Evolutionary conservation across 92 coral and sea anemone genomes (phyloP), one percentile per base, ranked within the genome.

Genomic region (Galaxea fascicularis): DNA sequence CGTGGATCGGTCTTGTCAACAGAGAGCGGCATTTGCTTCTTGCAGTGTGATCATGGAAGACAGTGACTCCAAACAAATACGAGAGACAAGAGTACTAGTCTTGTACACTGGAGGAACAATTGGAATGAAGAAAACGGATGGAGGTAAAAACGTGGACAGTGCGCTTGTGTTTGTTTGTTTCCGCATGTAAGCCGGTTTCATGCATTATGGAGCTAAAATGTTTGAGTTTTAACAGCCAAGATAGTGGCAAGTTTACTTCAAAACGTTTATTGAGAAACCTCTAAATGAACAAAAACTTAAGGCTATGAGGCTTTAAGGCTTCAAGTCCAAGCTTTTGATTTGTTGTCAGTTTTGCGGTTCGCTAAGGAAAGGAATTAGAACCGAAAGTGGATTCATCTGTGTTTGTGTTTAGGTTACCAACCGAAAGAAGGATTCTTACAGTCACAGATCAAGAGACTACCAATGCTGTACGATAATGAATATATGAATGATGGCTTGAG

Each of bases 101-200:
- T 84, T 96, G n/a, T 94, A 96, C 67, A 95, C 98, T 20, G 98
- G 98, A 20, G 98, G 98, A n/a, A 96, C 98, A 45, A 91, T 96
- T 41, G 98, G 98, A 39, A 96, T 96, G 98, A 89, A 94, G 62
- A 87, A 91, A 65, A 27, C 66, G 4, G 22, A 21, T 79, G 74
- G 46, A 20, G 84, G 84, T 79, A 79, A 1, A 54, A 29, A 3
- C 66, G 11, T 9, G 54, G 11, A 10, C 41, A 35, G 41, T 35
- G 41, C 6, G 2, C 41, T 35, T 35, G 41, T 35, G 2, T 6
- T 35, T 35, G 41, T 35, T 35, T 6, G 41, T 35, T 35, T 35
- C 41, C 41, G 41, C 41, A 6, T 35, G n/a, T n/a, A n/a, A n/a
- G n/a, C n/a, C n/a, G n/a, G n/a, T n/a, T n/a, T n/a, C n/a, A n/a